Percentiles rank a stretch among this genome's conserved stretches.
These are phyloP conservation scores for Kobus ellipsiprymnus DNA, from an alignment of 2,113 vertebrate genomes.

Conservation along the genomic window DNA sequence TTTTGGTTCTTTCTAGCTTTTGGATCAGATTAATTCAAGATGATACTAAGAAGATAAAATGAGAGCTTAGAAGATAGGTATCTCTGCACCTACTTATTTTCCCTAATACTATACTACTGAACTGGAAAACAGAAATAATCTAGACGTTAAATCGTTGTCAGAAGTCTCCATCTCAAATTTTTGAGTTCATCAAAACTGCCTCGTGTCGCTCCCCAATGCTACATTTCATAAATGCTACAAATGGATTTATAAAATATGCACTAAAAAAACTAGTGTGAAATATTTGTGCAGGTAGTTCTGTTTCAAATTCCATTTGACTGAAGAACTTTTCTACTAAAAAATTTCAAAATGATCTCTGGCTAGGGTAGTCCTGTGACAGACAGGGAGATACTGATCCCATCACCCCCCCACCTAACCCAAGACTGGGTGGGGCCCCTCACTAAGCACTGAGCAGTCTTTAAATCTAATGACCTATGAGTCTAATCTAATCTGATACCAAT, in stretches of 20 bases:
- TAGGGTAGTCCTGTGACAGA: background rate
- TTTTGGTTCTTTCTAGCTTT: background rate
- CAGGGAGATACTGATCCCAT: background rate
- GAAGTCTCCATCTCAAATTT: background rate
- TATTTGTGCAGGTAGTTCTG: background rate
- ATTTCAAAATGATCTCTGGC: too few relatives aligned
- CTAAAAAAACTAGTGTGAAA: background rate
- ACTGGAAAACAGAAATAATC: background rate
- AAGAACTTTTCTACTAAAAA: background rate
- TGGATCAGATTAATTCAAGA: background rate
- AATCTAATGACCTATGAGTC: background rate
- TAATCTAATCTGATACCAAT: background rate
- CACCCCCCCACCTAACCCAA: background rate
- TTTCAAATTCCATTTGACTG: background rate
- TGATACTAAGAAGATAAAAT: background rate
- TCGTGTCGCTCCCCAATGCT: background rate
- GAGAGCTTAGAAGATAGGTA: background rate
- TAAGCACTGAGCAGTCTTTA: background rate
- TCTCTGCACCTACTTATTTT: background rate
- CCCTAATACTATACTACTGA: background rate
- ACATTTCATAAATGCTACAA: background rate
- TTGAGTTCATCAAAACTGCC: background rate
- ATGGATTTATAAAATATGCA: constrained; percentile 5
- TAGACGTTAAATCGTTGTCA: background rate
- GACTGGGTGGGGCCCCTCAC: background rate